Percentiles rank a stretch among this genome's conserved stretches.
Conservation (phyloP, 2,888 invertebrate genomes). For the Limnephilus lunatus region DNA sequence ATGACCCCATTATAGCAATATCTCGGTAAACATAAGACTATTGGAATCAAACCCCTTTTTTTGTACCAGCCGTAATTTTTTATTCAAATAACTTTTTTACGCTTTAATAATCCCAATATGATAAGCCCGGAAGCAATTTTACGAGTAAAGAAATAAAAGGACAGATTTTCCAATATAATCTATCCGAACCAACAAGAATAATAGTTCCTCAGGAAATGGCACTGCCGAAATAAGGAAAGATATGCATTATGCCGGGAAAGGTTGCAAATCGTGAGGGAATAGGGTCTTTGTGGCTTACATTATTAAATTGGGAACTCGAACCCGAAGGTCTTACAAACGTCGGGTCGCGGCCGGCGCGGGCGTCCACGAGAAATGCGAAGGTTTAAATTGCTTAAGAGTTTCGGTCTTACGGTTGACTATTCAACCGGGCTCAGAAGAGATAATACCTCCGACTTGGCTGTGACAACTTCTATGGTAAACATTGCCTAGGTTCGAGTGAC, state of each 20-base stretch:
- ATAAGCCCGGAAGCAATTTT: constrained; percentile 60
- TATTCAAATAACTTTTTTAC: constrained; percentile 38
- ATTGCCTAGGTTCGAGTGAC: not conserved
- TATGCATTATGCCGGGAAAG: constrained; percentile 49
- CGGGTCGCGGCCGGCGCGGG: constrained; percentile 27
- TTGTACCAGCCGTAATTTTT: constrained; percentile 3
- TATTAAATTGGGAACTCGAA: constrained; percentile 58
- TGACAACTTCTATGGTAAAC: constrained; percentile 28
- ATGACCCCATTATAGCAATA: not conserved
- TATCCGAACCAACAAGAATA: constrained; percentile 56
- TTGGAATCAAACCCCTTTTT: not conserved
- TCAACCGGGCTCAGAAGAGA: constrained; percentile 41
- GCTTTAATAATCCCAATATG: constrained; percentile 54
- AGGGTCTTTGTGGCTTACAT: constrained; percentile 53
- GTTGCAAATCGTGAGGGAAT: constrained; percentile 51
- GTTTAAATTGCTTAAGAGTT: constrained; percentile 59
- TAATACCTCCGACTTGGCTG: constrained; percentile 25
- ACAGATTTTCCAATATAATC: constrained; percentile 39
- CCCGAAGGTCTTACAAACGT: constrained; percentile 46
- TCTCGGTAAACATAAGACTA: not conserved
- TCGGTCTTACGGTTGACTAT: constrained; percentile 52
- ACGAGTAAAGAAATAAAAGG: constrained; percentile 56
- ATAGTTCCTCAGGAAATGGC: constrained; percentile 52
- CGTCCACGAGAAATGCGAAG: constrained; percentile 46
- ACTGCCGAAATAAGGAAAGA: constrained; percentile 53